Conservation (phyloP, 2,888 invertebrate genomes). For the Apoderus coryli region DNA sequence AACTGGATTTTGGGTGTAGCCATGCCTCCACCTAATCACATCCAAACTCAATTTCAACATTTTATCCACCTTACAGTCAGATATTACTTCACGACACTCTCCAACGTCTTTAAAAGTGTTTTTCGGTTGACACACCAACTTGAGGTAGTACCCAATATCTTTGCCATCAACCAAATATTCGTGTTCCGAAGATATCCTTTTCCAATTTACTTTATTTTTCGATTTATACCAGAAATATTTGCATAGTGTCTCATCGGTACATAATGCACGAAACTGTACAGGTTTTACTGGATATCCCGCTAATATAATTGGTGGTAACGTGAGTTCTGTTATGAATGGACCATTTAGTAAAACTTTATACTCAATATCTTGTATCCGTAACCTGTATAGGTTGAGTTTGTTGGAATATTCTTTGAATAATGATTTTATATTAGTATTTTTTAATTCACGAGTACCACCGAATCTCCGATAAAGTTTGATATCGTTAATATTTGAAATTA, state of each 20-base stretch:
- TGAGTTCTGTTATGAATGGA: slow-evolving; percentile 51
- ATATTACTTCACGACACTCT: slow-evolving; percentile 42
- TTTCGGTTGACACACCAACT: slow-evolving; percentile 41
- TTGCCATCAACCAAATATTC: slow-evolving; percentile 41
- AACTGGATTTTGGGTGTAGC: too few relatives aligned
- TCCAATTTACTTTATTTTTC: slow-evolving; percentile 39
- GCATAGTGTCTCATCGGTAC: slow-evolving; percentile 40
- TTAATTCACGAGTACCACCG: too few relatives aligned
- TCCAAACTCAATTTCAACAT: too few relatives aligned
- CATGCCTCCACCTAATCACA: too few relatives aligned
- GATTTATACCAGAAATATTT: slow-evolving; percentile 55
- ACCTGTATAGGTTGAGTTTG: too few relatives aligned
- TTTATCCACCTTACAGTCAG: slow-evolving; percentile 41
- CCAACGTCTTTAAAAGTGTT: slow-evolving; percentile 38
- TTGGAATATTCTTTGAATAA: too few relatives aligned
- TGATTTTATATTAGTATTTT: too few relatives aligned
- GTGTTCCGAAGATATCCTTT: slow-evolving; percentile 39
- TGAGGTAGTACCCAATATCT: slow-evolving; percentile 54
- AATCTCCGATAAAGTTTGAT: too few relatives aligned
- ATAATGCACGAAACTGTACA: slow-evolving; percentile 45
- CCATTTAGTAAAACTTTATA: slow-evolving; percentile 55
- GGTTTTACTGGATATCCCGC: slow-evolving; percentile 63
- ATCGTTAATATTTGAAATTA: too few relatives aligned
- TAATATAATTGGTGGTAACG: slow-evolving; percentile 53
- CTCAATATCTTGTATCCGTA: too few relatives aligned